phyloP scores from a whole-genome alignment of 92 coral and sea anemone species.

The Pocillopora meandrina region DNA sequence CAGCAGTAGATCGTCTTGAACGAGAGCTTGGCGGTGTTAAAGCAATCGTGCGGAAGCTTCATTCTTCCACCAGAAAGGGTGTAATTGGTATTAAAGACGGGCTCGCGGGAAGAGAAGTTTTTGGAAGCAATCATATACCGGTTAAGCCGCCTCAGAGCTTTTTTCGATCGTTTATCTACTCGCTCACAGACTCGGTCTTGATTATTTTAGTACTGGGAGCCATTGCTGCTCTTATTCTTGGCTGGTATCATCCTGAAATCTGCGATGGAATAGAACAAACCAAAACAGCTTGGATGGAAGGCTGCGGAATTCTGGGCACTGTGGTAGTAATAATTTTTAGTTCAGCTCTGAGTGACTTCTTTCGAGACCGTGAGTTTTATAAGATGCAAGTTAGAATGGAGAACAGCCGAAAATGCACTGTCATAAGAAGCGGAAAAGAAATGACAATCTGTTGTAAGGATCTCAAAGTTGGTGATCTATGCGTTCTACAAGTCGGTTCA shows the following conservation, averaged over 20 bases:
- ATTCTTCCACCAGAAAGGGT: conserved; percentile 81
- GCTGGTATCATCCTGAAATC: conserved; percentile 66
- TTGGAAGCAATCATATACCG: conserved; percentile 61
- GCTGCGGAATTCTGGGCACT: conserved; percentile 78
- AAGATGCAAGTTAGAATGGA: conserved; percentile 56
- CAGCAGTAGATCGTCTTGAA: conserved; percentile 52
- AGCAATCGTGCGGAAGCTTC: conserved; percentile 59
- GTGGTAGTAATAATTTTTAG: conserved; percentile 64
- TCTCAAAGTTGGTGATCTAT: conserved; percentile 78
- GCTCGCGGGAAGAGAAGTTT: conserved; percentile 52
- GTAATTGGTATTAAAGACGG: conserved; percentile 68
- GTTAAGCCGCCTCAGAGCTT: conserved; percentile 56
- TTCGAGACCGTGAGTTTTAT: conserved; percentile 62
- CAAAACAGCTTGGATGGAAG: conserved; percentile 84
- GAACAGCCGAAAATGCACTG: conserved; percentile 65
- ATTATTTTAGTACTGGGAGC: conserved; percentile 62
- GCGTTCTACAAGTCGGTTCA: conserved; percentile 66
- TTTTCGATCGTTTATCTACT: conserved; percentile 52
- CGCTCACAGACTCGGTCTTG: conserved; percentile 66
- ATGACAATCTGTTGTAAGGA: conserved; percentile 56
- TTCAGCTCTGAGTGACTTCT: conserved; percentile 75
- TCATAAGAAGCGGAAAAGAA: conserved; percentile 67
- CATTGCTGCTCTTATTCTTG: conserved; percentile 63
- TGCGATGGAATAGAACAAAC: conserved; percentile 70
- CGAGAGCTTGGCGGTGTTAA: conserved; percentile 66